Conservation (phyloP, 1,140 invertebrate genomes). For the Cecropterus lyciades region DNA sequence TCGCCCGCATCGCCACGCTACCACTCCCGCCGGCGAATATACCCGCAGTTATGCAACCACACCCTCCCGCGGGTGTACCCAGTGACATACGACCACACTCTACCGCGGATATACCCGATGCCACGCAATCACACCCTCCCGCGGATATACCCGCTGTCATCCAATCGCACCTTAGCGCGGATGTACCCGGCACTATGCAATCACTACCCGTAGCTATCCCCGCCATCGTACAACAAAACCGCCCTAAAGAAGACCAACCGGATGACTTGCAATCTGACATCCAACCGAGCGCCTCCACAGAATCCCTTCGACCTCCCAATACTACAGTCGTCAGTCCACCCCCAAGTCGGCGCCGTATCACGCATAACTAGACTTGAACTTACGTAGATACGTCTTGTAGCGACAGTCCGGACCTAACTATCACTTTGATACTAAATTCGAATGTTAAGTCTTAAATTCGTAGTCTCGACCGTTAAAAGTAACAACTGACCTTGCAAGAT, state of each 20-base stretch:
- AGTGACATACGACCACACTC: slow-evolving; percentile 25
- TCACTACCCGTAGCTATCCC: background rate
- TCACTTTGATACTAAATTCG: too few relatives aligned
- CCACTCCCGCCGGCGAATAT: background rate
- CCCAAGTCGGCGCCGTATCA: slow-evolving; percentile 27
- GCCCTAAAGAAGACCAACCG: background rate
- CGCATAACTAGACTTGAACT: slow-evolving; percentile 19
- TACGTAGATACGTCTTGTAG: too few relatives aligned
- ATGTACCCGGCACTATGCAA: background rate
- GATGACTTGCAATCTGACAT: background rate
- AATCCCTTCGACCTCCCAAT: slow-evolving; percentile 24
- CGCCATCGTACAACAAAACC: too few relatives aligned
- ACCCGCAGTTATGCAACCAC: background rate
- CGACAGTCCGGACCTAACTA: too few relatives aligned
- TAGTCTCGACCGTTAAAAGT: too few relatives aligned
- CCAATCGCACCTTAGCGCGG: background rate
- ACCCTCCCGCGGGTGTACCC: too few relatives aligned
- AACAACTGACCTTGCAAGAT: too few relatives aligned
- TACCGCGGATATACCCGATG: background rate
- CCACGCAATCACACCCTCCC: background rate
- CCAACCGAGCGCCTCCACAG: background rate
- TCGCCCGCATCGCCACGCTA: slow-evolving; percentile 55
- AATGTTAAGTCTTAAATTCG: too few relatives aligned
- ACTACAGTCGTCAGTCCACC: slow-evolving; percentile 38
- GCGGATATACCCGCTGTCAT: too few relatives aligned